These are phyloP conservation scores for Paraescarpia echinospica DNA, from an alignment of 1,140 invertebrate genomes.

Conservation along the genomic window DNA sequence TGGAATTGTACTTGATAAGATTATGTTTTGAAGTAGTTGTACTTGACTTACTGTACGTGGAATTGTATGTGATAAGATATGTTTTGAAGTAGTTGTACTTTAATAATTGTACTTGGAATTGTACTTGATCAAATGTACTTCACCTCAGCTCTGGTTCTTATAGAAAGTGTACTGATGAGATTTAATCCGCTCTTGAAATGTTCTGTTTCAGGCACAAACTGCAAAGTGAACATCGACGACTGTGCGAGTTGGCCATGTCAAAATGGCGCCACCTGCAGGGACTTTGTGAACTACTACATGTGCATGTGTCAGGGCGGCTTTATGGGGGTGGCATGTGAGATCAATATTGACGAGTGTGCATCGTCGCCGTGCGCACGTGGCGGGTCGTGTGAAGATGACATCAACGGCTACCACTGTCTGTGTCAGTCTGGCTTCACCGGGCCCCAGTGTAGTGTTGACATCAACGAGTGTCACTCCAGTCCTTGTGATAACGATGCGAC, in stretches of 20 bases:
- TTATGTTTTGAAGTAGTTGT: no score
- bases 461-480: conserved; percentile 59
- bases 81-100: no score
- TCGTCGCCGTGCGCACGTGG: conserved; percentile 19
- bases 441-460: conserved; percentile 18
- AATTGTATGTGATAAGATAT: no score
- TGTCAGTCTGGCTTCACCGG: conserved; percentile 30
- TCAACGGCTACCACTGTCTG: conserved; percentile 27
- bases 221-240: conserved; percentile 48
- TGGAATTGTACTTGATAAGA: no score
- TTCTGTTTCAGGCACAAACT: neutral
- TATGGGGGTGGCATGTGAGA: conserved; percentile 64
- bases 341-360: conserved; percentile 82
- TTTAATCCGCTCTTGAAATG: neutral
- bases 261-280: conserved; percentile 42
- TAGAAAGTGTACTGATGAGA: no score
- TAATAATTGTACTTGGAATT: no score
- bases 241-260: conserved; percentile 57
- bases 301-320: neutral
- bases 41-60: no score
- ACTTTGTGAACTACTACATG: conserved; percentile 26
- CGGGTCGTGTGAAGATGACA: neutral
- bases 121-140: no score
- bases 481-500: conserved; percentile 73
- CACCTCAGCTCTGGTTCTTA: no score